Percentiles rank a stretch among this genome's conserved stretches.
phyloP scores from a whole-genome alignment of 2,113 vertebrate genomes.

The Rynchops niger region DNA sequence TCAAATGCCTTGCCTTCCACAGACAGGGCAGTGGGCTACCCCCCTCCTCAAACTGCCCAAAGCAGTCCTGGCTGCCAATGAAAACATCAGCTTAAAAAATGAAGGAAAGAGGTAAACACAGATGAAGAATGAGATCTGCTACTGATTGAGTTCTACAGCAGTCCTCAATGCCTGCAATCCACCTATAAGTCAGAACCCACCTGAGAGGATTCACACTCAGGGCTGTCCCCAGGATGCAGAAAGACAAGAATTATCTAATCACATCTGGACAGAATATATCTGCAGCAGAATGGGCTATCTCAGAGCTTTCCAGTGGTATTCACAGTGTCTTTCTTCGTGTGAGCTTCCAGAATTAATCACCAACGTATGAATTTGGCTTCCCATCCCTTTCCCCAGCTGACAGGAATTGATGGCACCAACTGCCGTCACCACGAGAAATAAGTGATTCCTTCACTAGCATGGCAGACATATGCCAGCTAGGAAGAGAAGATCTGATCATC shows the following conservation, averaged over 20 bases:
- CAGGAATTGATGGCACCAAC: constrained; percentile 58
- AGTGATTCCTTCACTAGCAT: constrained; percentile 48
- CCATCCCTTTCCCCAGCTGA: constrained; percentile 31
- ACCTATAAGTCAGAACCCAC: neutral
- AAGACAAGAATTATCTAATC: neutral
- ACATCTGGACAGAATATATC: neutral
- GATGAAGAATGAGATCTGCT: neutral
- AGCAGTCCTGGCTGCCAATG: neutral
- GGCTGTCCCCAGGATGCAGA: neutral
- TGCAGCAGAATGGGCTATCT: neutral
- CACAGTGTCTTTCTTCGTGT: neutral
- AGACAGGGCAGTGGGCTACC: neutral
- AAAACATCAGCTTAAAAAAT: neutral
- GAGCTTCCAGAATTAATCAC: constrained; percentile 48
- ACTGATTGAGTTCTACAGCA: neutral
- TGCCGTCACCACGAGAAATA: constrained; percentile 26
- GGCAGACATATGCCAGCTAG: constrained; percentile 54
- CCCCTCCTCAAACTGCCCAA: neutral
- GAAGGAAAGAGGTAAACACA: neutral
- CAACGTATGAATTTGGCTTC: constrained; percentile 23
- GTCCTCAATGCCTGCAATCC: neutral
- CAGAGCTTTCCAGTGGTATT: constrained; percentile 9
- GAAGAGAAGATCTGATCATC: constrained; percentile 52
- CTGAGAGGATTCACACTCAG: neutral
- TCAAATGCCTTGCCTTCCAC: neutral